Base-by-base conservation (phyloP, 2,888 invertebrate species). In the Drosophila hamatofila region DNA sequence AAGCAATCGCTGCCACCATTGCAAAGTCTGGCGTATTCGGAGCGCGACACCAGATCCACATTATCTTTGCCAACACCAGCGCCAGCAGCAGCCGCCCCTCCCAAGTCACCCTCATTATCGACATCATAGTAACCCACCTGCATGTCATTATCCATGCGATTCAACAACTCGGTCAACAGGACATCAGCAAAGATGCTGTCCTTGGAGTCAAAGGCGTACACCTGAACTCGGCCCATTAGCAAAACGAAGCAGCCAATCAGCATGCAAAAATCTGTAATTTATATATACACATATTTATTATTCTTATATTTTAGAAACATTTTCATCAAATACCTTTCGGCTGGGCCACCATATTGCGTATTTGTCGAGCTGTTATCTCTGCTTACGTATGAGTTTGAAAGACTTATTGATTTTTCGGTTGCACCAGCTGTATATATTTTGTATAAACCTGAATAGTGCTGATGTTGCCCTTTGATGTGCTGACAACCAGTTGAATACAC, bases 131-230 rank as follows among this genome's bases (percentile, higher is more conserved):
- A 93, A 2, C 95, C 94, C 62, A 96, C 96, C 48, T 89, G 81
- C 84, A 96, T 94, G 66, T 97, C 96, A 84, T 95, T 96, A 65
- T 95, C 96, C 95, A 97, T 96, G 69, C 96, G 95, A 90, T 96
- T 96, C 56, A 97, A 95, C 35, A 97, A 94, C 90, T 97, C 96
- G 74, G 96, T 95, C 66, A 97, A 94, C 72, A 97, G 93, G 67
- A 95, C 94, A 89, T 96, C 96, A 57, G 96, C 95, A 83, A 96
- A 93, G 72, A 95, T 94, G 87, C 94, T 95, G 21, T 96, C 95
- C 94, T 95, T 93, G 0, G 90, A 72, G 33, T 88, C 87, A 33
- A 66, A 85, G 5, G 59, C 72, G 18, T 72, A 46, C 14, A 65
- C 75, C 8, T 56, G 72, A 6, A 21, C 12, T 21, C 62, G 44